Evolutionary conservation across 2,888 invertebrate genomes (phyloP).

Genomic region (Standfussiana lucernea): DNA sequence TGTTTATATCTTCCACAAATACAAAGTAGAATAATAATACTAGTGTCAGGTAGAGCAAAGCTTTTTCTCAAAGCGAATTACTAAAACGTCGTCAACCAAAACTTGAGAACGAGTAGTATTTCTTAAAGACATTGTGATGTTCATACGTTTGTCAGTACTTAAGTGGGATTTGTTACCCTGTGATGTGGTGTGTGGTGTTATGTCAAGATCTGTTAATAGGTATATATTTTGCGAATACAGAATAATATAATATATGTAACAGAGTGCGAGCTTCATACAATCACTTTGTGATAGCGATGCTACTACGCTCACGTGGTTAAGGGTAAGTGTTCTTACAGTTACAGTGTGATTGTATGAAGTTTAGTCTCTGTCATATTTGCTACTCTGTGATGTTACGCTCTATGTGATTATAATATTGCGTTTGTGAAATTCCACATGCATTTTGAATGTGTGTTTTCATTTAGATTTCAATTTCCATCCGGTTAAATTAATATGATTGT

Average conservation of each 20-base stretch:
- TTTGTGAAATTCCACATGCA: constrained; percentile 7
- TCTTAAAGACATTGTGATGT: constrained; percentile 20
- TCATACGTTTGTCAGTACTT: constrained; percentile 30
- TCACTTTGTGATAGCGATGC: background rate
- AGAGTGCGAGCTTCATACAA: constrained; percentile 4
- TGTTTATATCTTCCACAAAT: background rate
- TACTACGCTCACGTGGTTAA: background rate
- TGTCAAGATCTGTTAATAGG: constrained; percentile 4
- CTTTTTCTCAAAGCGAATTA: constrained; percentile 3
- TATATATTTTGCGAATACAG: constrained; percentile 5
- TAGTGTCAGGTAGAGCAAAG: constrained; percentile 7
- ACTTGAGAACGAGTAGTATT: constrained; percentile 21
- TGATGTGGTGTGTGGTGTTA: constrained; percentile 43
- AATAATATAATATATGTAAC: background rate
- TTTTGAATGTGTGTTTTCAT: constrained; percentile 10
- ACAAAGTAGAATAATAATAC: background rate
- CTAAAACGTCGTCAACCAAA: constrained; percentile 10
- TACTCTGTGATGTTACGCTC: background rate
- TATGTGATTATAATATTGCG: background rate
- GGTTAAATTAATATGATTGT: constrained; percentile 30
- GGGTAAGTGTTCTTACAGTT: background rate
- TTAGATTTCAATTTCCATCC: constrained; percentile 16
- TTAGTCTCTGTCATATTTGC: background rate
- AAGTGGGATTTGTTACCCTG: constrained; percentile 38
- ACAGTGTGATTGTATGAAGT: background rate